Percentiles rank a stretch among this genome's conserved stretches.
Conservation (phyloP, 2,888 invertebrate genomes). For the Eudasyphora cyanicolor region DNA sequence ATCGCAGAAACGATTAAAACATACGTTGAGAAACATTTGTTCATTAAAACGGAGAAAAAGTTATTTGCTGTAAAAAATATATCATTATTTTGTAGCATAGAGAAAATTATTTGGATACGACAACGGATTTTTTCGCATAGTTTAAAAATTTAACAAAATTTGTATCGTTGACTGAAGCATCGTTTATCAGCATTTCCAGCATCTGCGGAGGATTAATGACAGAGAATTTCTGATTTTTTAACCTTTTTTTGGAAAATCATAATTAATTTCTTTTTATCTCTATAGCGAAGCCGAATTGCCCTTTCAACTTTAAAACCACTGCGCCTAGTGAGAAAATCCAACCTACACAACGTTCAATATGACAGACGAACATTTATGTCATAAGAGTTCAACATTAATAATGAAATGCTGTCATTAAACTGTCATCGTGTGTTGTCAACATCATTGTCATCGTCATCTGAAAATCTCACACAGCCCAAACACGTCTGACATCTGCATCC, state of each 20-base stretch:
- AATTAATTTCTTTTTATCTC: background rate
- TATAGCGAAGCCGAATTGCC: background rate
- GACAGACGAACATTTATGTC: conserved; percentile 1
- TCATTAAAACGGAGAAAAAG: no score
- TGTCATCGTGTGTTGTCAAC: conserved; percentile 52
- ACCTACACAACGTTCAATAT: background rate
- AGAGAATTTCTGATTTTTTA: background rate
- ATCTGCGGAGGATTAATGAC: background rate
- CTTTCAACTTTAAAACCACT: background rate
- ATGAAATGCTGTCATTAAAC: conserved; percentile 54
- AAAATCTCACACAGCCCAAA: background rate
- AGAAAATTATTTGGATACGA: no score
- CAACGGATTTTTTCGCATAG: no score
- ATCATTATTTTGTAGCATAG: no score
- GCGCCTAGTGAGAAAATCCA: background rate
- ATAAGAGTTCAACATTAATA: conserved; percentile 61
- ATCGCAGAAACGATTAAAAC: no score
- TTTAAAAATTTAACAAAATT: no score
- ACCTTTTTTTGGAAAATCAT: background rate
- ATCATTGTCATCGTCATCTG: conserved; percentile 41
- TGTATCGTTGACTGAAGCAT: no score
- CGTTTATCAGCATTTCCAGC: no score
- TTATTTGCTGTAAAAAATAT: no score
- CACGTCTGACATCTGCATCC: background rate
- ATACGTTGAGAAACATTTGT: no score